Base-by-base conservation (phyloP, 2,888 invertebrate genomes). In the Melanophora roralis region DNA sequence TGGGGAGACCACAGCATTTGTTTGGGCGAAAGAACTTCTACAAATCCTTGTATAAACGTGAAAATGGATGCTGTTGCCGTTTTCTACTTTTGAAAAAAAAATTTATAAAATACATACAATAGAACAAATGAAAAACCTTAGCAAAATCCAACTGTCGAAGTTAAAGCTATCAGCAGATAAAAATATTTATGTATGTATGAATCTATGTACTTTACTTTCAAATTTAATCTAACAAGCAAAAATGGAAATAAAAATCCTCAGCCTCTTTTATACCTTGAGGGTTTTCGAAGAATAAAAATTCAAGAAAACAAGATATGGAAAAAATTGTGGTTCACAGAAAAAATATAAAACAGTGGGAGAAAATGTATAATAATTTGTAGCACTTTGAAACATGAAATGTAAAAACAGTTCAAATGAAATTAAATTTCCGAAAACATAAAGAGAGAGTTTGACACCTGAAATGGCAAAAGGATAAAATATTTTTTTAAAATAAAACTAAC, bases 131-230 rank as follows among this genome's bases (percentile, higher is more conserved):
- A 43, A 67, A 6, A 67, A 43, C 21, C 49, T 51, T 40, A 38
- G 32, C 47, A 57, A 62, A 68, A 73, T 72, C 40, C 67, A 76
- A 80, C 68, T 80, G 80, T 80, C 76, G 76, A 76, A 76, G 80
- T 76, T 68, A 76, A 74, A 75, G 75, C 62, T 76, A 60, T 59
- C 40, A 47, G 14, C 19, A 71, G 36, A 32, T 57, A 19, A 11
- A 55, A n/a, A 43, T 67, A 57, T 23, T 23, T 21, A 32, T 9
- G 27, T 34, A 27, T 32, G 49, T 1, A 43, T 23, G n/a, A n/a
- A n/a, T n/a, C n/a, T n/a, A 49, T 23, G 16, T 14, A 36, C 43
- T 45, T 16, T 27, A 16, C 8, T 51, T 5, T 43, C 21, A 67
- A 3, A 0, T 21, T 16, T 16, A 27, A n/a, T 6, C 5, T 32